These are phyloP conservation scores for Arnoldichthys spilopterus DNA, from an alignment of 2,797 vertebrate species.

Conservation along the genomic window DNA sequence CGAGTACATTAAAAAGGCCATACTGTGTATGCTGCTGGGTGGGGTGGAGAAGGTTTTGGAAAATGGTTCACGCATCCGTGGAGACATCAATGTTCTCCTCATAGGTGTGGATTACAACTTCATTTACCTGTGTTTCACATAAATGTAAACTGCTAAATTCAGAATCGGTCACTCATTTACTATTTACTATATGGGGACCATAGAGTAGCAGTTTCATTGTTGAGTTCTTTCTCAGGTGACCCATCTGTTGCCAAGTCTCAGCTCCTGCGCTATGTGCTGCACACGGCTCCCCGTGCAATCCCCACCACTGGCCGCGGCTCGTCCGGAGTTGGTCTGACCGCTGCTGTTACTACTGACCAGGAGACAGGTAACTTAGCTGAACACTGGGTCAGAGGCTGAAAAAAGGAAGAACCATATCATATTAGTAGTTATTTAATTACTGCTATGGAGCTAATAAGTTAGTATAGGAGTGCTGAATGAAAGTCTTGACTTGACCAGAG, in stretches of 20 bases:
- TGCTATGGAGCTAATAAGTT: neutral
- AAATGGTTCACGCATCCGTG: constrained; percentile 92
- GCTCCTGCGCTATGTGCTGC: constrained; percentile 91
- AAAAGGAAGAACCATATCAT: neutral
- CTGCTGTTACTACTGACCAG: constrained; percentile 94
- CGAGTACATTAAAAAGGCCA: constrained; percentile 95
- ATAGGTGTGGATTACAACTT: constrained; percentile 81
- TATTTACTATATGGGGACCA: no score
- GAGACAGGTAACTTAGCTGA: constrained; percentile 85
- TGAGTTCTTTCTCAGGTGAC: constrained; percentile 81
- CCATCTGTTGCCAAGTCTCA: constrained; percentile 98
- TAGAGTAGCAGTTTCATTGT: no score
- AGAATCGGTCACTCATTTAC: no score
- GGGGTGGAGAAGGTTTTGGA: constrained; percentile 95
- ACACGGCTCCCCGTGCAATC: constrained; percentile 91
- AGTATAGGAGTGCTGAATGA: neutral
- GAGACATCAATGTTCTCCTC: constrained; percentile 96
- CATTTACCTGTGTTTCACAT: neutral
- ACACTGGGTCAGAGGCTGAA: neutral
- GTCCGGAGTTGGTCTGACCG: constrained; percentile 92
- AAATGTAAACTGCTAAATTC: neutral
- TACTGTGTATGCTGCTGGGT: constrained; percentile 95
- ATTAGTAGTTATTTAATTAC: neutral
- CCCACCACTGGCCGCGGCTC: constrained; percentile 94
- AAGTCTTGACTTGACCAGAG: neutral